Percentiles rank a stretch among this genome's conserved stretches.
Conservation (phyloP, 2,113 vertebrate genomes). For the Tapirus terrestris region DNA sequence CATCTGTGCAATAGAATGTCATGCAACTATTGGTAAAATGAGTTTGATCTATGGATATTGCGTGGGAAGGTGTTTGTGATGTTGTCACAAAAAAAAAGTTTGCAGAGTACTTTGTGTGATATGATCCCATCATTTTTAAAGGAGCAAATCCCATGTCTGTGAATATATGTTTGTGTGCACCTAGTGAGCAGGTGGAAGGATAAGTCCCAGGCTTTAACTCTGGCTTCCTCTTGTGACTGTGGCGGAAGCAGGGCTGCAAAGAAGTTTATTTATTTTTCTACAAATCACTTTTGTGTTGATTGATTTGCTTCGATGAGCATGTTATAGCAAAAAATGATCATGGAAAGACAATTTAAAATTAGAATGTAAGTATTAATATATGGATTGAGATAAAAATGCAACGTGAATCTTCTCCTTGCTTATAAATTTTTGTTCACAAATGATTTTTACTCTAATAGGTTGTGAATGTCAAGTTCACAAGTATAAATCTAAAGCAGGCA, state of each 20-base stretch:
- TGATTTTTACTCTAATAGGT: not conserved
- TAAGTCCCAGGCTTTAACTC: not conserved
- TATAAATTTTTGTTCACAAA: not conserved
- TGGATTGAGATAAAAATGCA: not conserved
- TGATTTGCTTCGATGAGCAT: not conserved
- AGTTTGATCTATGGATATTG: not conserved
- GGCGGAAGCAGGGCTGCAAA: not conserved
- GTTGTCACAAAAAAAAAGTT: not conserved
- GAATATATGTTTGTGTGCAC: not conserved
- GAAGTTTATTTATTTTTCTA: constrained; percentile 10
- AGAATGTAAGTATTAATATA: not conserved
- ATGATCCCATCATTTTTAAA: not conserved
- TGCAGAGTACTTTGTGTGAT: not conserved
- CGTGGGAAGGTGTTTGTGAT: not conserved
- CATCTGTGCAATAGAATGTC: not conserved
- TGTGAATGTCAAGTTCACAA: not conserved
- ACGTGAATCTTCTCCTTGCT: not conserved
- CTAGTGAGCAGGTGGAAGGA: not conserved
- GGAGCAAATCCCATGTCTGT: not conserved
- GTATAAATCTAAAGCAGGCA: not conserved
- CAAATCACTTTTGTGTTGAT: not conserved
- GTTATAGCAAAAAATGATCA: not conserved
- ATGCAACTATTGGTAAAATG: not conserved
- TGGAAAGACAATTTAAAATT: constrained; percentile 9
- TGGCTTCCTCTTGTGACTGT: not conserved